Evolutionary conservation across 2,888 invertebrate genomes (phyloP).

Genomic region (Lepidonotus clava): DNA sequence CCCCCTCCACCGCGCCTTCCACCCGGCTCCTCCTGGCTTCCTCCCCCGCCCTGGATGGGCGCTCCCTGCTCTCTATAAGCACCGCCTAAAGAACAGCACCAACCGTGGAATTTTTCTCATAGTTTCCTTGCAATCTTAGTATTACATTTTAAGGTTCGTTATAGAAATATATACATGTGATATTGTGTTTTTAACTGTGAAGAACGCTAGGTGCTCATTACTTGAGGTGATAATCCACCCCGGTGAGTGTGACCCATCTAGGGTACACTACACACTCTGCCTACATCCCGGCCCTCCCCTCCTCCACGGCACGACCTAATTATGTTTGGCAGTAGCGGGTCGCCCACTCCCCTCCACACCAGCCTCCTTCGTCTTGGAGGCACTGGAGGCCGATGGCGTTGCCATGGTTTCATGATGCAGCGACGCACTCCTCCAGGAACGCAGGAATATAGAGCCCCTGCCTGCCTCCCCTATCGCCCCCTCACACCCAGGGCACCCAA

Average conservation of each 20-base stretch:
- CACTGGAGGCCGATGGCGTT: constrained; percentile 5
- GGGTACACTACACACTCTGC: too few relatives aligned
- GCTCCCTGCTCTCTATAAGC: too few relatives aligned
- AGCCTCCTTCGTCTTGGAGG: neutral
- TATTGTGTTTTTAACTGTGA: too few relatives aligned
- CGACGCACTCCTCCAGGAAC: neutral
- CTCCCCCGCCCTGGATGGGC: too few relatives aligned
- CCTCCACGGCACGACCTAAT: neutral
- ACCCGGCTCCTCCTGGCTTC: neutral
- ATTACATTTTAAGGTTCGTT: too few relatives aligned
- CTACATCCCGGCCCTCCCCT: neutral
- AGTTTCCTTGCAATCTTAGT: too few relatives aligned
- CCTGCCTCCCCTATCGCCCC: neutral
- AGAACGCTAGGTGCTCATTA: too few relatives aligned
- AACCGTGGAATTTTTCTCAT: too few relatives aligned
- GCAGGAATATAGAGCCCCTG: neutral
- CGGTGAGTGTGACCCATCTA: too few relatives aligned
- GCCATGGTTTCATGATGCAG: constrained; percentile 25
- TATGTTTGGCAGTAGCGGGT: constrained; percentile 29
- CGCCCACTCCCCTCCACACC: neutral
- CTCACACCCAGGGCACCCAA: neutral
- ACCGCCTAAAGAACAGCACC: too few relatives aligned
- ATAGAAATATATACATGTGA: too few relatives aligned
- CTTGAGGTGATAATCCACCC: too few relatives aligned
- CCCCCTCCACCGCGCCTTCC: neutral